Conservation (phyloP, 2,888 invertebrate species). For the Sphaeridia pumilis region DNA sequence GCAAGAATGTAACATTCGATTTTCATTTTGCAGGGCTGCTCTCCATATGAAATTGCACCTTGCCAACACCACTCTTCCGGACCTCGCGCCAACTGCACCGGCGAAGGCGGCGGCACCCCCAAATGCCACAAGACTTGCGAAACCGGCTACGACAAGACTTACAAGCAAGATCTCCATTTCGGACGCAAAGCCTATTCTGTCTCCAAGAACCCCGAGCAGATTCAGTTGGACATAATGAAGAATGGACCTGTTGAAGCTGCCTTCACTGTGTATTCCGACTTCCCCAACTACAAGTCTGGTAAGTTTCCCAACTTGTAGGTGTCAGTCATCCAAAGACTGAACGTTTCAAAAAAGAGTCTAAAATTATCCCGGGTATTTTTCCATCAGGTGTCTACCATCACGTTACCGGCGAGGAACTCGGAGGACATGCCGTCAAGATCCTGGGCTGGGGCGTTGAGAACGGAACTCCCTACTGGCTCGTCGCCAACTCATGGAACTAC, state of each 20-base stretch:
- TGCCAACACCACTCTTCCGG: slow-evolving; percentile 87
- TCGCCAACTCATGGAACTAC: slow-evolving; percentile 85
- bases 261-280: slow-evolving; percentile 75
- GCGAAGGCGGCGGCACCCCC: slow-evolving; percentile 59
- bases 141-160: slow-evolving; percentile 51
- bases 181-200: slow-evolving; percentile 44
- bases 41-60: slow-evolving; percentile 69
- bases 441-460: slow-evolving; percentile 79
- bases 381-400: slow-evolving; percentile 58
- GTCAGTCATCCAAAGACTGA: too few species aligned
- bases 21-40: slow-evolving; percentile 62
- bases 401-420: slow-evolving; percentile 56
- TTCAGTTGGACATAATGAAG: slow-evolving; percentile 62
- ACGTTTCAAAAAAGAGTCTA: too few species aligned
- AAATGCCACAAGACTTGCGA: slow-evolving; percentile 60
- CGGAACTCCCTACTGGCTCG: slow-evolving; percentile 71
- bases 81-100: slow-evolving; percentile 56
- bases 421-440: slow-evolving; percentile 78
- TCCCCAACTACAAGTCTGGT: slow-evolving; percentile 71
- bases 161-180: slow-evolving; percentile 62
- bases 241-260: slow-evolving; percentile 84
- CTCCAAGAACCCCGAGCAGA: slow-evolving; percentile 21
- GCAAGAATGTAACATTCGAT: slow-evolving; percentile 3
- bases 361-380: too few species aligned
- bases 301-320: too few species aligned